Percentiles rank a stretch among this genome's conserved stretches.
Conservation (phyloP, 2,888 invertebrate species). For the Periphyllus acericola region DNA sequence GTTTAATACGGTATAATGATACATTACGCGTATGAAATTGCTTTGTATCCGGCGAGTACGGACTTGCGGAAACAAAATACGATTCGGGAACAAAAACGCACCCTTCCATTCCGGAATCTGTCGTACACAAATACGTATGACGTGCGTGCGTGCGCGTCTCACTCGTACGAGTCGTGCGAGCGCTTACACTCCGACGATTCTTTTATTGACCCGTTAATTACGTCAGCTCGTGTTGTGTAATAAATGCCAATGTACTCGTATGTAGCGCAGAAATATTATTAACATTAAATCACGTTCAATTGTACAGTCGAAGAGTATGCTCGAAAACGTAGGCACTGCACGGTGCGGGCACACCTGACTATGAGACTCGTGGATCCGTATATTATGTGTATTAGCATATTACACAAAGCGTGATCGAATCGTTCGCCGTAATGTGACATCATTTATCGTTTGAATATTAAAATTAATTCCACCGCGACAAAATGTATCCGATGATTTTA, state of each 20-base stretch:
- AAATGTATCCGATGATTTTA: background rate
- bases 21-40: background rate
- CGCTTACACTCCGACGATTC: background rate
- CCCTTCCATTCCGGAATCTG: background rate
- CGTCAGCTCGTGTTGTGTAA: background rate
- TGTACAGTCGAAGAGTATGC: background rate
- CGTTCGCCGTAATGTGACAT: background rate
- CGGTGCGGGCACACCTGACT: no score
- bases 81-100: background rate
- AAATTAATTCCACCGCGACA: background rate
- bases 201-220: conserved; percentile 41
- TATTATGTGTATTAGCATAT: background rate
- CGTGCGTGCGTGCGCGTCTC: background rate
- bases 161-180: background rate
- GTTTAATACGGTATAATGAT: background rate
- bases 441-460: no score
- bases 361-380: background rate
- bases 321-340: background rate
- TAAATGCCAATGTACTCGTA: background rate
- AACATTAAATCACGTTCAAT: conserved; percentile 14
- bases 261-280: background rate
- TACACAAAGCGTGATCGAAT: background rate
- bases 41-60: background rate
- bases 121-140: background rate
- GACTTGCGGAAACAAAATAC: background rate